Evolutionary conservation across 30 jellyfish, hydroid and myxozoan genomes (phyloP), one percentile per base, ranked within the genome.

Genomic region (Cassiopea andromeda): DNA sequence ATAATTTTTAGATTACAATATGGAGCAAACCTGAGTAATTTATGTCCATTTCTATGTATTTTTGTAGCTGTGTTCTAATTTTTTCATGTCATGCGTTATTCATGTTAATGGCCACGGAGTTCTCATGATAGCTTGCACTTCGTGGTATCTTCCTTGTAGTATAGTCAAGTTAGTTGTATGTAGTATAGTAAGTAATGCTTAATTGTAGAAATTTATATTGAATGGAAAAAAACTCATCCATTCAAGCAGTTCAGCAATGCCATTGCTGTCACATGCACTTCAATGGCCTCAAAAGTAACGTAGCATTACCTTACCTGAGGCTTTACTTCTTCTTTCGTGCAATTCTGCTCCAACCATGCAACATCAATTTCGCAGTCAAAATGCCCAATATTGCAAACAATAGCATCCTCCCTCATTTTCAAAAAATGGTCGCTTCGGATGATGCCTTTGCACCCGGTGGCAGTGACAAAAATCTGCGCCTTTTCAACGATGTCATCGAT

Each of bases 381-480:
- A 86, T 96, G 99, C 19, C 99, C 99, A 48, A 96, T 92, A 80
- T 96, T 96, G 73, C 99, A 92, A 38, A 96, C 98, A 88, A 96
- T 92, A 66, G 97, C 95, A 90, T 96, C 97, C 60, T 96, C 99
- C 69, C 89, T 81, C 99, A 96, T 96, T 54, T 85, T 77, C 87
- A 71, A 46, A 81, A 88, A 94, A 87, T 96, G 99, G 68, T 89
- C 91, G 1, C 82, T 83, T 14, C 69, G 80, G 84, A 96, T 82
- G 60, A 96, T 96, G 7, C 93, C 94, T 10, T 80, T 88, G 94
- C 98, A 91, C 6, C 99, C 99, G 27, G 99, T 96, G 15, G 98
- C 96, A 69, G 99, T 96, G 15, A 96, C 98, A 81, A 96, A 85
- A 44, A 96, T 88, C 45, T 90, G 85, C 44, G 97, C 99, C 81